Evolutionary conservation across 2,797 vertebrate genomes (phyloP).

Genomic region (Acipenser ruthenus): DNA sequence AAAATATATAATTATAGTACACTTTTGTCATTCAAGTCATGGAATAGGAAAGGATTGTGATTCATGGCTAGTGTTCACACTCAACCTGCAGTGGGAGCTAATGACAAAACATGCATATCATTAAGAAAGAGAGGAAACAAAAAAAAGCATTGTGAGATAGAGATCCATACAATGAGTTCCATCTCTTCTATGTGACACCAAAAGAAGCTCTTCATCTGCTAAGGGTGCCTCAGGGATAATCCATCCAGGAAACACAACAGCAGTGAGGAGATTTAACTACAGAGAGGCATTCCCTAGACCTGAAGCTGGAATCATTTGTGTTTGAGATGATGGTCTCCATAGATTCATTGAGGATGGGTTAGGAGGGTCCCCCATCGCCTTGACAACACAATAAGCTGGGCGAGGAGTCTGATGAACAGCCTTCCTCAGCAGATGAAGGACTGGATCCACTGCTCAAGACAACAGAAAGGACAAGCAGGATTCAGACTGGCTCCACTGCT

Average conservation of each 20-base stretch:
- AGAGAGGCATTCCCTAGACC: slow-evolving; percentile 21
- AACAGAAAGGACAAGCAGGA: too few relatives aligned
- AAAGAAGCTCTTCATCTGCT: background rate
- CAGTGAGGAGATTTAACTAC: slow-evolving; percentile 26
- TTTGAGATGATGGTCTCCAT: slow-evolving; percentile 26
- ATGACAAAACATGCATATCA: background rate
- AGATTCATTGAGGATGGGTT: slow-evolving; percentile 17
- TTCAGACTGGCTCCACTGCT: too few relatives aligned
- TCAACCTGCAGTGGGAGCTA: too few relatives aligned
- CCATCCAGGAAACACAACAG: slow-evolving; percentile 24
- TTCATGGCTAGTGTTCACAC: too few relatives aligned
- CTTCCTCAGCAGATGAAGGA: slow-evolving; percentile 19
- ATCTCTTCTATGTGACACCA: slow-evolving; percentile 2
- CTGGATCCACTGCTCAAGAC: background rate
- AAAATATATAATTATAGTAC: too few relatives aligned
- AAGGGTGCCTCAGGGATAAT: slow-evolving; percentile 15
- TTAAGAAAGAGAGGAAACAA: background rate
- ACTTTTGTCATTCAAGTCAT: too few relatives aligned
- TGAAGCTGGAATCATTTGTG: slow-evolving; percentile 22
- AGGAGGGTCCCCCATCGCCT: slow-evolving; percentile 7
- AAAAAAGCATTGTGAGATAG: slow-evolving; percentile 13
- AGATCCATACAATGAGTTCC: background rate
- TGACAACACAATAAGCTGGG: slow-evolving; percentile 21
- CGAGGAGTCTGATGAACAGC: slow-evolving; percentile 30
- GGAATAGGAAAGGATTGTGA: too few relatives aligned